Base-by-base conservation (phyloP, 2,888 invertebrate species). In the Amorpha juglandis region DNA sequence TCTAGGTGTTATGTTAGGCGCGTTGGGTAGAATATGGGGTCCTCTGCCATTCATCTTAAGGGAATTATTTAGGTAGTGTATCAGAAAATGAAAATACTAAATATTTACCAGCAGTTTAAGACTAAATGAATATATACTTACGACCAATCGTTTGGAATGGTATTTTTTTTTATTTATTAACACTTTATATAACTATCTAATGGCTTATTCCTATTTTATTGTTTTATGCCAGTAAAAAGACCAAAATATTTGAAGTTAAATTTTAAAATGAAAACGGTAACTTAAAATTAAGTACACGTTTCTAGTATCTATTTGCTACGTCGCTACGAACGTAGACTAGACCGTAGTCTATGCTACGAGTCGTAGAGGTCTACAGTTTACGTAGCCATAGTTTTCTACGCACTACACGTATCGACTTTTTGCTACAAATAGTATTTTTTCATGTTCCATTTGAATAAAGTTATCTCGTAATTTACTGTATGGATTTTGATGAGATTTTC, bases 351-450 rank as follows among this genome's bases (percentile, higher is more conserved):
- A 74, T 71, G 76, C 83, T 84, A 83, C 81, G 79, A 12, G 0
- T 19, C 79, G 83, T 83, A 83, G 77, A 71, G 68, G 72, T 80
- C 79, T 74, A 77, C 78, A 78, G 78, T 75, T 76, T 74, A 73
- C 80, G 84, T 83, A 83, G 83, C 78, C 74, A 78, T 77, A 77
- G 72, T 45, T 50, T 50, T 66, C 74, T 77, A 80, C 77, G 76
- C 65, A 70, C 72, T 70, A 74, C 74, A 71, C 67, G 70, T 74
- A 68, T 74, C 75, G 73, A 68, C 73, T 67, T 38, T 50, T 45
- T 21, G 47, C 38, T 45, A 12, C 55, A 55, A 55, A 58, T 58
- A 58, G 58, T 58, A n/a, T 11, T 38, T 42, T 58, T 58, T 58
- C 42, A 58, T 58, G 58, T 38, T 42, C 16, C 58, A 38, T 58